Conservation (phyloP, 2,113 vertebrate genomes). For the Dicerorhinus sumatrensis region DNA sequence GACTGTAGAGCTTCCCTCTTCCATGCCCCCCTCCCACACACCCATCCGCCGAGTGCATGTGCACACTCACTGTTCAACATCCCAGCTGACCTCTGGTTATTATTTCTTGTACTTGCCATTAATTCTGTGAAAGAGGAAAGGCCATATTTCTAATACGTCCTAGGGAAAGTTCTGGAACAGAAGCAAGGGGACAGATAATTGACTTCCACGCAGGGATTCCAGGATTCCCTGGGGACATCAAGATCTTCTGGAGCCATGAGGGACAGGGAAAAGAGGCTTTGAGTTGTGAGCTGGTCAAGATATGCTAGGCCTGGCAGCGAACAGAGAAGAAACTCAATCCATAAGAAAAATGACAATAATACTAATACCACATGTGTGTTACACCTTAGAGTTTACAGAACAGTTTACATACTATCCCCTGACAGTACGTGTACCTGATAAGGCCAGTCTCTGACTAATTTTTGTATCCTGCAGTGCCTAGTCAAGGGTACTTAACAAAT, state of each 20-base stretch:
- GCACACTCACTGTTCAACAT: neutral
- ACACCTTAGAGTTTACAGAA: neutral
- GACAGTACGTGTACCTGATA: neutral
- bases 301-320: neutral
- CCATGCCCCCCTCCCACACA: accelerated
- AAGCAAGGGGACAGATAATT: neutral
- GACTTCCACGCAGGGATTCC: neutral
- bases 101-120: neutral
- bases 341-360: neutral
- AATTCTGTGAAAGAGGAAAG: neutral
- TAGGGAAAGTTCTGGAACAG: neutral
- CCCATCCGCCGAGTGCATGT: accelerated
- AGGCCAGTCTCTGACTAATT: neutral
- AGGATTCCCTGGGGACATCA: accelerated
- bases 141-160: neutral
- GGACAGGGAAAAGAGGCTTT: neutral
- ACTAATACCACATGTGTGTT: no score
- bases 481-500: neutral
- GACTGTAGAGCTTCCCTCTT: neutral
- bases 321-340: neutral
- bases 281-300: neutral
- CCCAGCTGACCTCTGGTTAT: neutral
- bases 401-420: neutral
- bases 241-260: neutral
- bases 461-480: neutral